Evolutionary conservation across 2,797 vertebrate species (phyloP).

Genomic region (Telmatherina bonti): DNA sequence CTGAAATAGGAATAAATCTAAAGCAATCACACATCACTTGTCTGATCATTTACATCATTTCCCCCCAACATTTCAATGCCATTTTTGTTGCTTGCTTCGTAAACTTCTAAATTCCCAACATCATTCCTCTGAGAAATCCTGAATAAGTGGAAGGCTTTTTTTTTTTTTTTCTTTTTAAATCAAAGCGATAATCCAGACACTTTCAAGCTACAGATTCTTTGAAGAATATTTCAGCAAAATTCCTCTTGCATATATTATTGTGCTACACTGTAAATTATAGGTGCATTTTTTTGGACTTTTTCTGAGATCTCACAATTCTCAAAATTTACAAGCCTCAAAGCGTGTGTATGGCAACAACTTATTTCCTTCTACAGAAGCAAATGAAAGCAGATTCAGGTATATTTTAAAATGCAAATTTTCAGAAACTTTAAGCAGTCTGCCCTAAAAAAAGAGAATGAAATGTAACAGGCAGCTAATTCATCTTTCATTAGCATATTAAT

Average conservation of each 20-base stretch:
- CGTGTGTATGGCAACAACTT: constrained; percentile 2
- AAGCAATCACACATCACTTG: constrained; percentile 20
- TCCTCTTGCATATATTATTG: constrained; percentile 62
- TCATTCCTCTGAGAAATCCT: constrained; percentile 8
- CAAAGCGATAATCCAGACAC: constrained; percentile 20
- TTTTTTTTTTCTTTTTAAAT: neutral
- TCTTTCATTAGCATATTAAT: neutral
- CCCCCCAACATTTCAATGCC: neutral
- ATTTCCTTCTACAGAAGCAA: constrained; percentile 26
- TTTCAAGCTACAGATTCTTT: constrained; percentile 49
- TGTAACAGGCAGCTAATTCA: constrained; percentile 10
- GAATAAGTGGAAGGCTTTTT: constrained; percentile 2
- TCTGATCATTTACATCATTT: constrained; percentile 6
- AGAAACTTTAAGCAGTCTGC: constrained; percentile 12
- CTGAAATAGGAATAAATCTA: neutral
- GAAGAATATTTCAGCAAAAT: constrained; percentile 37
- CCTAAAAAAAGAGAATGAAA: constrained; percentile 22
- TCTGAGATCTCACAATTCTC: constrained; percentile 17
- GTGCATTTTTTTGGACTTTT: constrained; percentile 21
- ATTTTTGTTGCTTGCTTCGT: neutral
- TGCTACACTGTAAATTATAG: constrained; percentile 51
- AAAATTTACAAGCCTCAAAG: constrained; percentile 2
- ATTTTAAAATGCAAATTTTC: neutral
- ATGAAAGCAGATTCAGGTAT: constrained; percentile 23
- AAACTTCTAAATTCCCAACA: neutral